Evolutionary conservation across 1,140 invertebrate genomes (phyloP).

Genomic region (Penaeus vannamei): DNA sequence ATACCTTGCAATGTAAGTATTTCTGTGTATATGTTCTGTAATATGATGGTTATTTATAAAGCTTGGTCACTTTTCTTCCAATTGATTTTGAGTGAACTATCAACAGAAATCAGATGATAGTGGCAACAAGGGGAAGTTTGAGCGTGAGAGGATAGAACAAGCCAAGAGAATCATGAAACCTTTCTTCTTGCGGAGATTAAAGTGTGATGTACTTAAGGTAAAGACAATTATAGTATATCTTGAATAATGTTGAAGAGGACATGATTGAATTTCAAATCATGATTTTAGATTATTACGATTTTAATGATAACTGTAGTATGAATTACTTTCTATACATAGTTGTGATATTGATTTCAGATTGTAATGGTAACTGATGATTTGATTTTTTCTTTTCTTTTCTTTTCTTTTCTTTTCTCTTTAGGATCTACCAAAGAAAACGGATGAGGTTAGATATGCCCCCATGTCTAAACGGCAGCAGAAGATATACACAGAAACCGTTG

Average conservation of each 20-base stretch:
- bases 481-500: conserved; percentile 72
- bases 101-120: conserved; percentile 72
- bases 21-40: too few species aligned
- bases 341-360: too few species aligned
- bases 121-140: conserved; percentile 78
- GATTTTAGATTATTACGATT: too few species aligned
- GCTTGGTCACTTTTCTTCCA: background rate
- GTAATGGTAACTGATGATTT: background rate
- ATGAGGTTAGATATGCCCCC: conserved; percentile 71
- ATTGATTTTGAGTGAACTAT: conserved; percentile 61
- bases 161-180: conserved; percentile 97
- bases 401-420: conserved; percentile 64
- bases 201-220: conserved; percentile 82
- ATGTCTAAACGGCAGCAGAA: conserved; percentile 73
- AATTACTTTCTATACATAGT: too few species aligned
- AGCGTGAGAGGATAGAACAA: conserved; percentile 89
- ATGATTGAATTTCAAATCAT: too few species aligned
- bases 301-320: too few species aligned
- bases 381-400: background rate
- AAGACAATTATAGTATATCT: background rate
- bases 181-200: conserved; percentile 92
- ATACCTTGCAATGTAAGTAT: background rate
- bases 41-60: background rate
- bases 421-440: conserved; percentile 73
- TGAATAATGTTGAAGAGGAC: too few species aligned